phyloP scores from a whole-genome alignment of 1,140 invertebrate species.

The Bombus terrestris region DNA sequence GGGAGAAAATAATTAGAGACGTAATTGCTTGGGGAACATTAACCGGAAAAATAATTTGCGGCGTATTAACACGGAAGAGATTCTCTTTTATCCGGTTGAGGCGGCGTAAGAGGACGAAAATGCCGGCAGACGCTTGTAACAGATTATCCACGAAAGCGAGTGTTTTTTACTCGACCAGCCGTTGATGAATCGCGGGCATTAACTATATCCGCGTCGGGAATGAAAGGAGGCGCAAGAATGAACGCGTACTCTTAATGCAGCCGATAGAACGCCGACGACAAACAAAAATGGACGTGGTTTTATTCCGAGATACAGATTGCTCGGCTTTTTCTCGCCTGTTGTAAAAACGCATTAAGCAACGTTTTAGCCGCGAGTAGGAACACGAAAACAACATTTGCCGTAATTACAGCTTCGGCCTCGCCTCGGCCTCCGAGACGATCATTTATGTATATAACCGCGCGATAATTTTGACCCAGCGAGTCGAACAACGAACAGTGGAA shows the following conservation, averaged over 20 bases:
- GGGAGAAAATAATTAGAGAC: fast-evolving
- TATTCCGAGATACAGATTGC: constrained; percentile 32
- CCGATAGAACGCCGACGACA: neutral
- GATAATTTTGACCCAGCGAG: neutral
- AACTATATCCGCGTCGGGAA: neutral
- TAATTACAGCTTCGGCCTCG: constrained; percentile 20
- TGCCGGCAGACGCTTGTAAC: neutral
- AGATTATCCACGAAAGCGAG: neutral
- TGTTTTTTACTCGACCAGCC: neutral
- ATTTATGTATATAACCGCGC: constrained; percentile 3
- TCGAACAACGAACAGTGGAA: neutral
- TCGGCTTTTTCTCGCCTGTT: neutral
- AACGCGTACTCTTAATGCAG: neutral
- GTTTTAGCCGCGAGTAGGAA: neutral
- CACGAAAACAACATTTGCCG: constrained; percentile 39
- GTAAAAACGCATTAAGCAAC: constrained; percentile 23
- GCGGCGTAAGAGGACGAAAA: neutral
- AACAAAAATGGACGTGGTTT: constrained; percentile 1
- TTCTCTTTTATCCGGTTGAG: neutral
- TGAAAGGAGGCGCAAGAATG: too few species aligned
- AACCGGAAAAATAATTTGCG: neutral
- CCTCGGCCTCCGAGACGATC: neutral
- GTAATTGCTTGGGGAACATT: neutral
- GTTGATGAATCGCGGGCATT: constrained; percentile 15
- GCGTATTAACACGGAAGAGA: neutral